Evolutionary conservation across 2,113 vertebrate species (phyloP), one percentile per base, ranked within the genome.

Genomic region (Gasterosteus nipponicus): DNA sequence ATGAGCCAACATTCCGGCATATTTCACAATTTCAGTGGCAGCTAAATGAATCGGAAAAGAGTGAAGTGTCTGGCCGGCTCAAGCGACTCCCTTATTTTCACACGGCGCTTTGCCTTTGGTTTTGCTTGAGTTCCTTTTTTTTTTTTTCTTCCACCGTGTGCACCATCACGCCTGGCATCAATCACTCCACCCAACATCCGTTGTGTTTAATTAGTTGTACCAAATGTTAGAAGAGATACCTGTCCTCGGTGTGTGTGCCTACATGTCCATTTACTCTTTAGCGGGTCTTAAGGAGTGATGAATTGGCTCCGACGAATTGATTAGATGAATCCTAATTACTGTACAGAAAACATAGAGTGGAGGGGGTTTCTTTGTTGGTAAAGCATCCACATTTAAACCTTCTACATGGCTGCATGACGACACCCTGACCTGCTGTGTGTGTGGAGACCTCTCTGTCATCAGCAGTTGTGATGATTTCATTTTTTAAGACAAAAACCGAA

Each of bases 191-290:
- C 84, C 86, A 84, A 82, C 78, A 80, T 72, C 69, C 67, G 56
- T 54, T 83, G 60, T 81, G 62, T 91, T 87, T 88, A 90, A 91
- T 92, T 93, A 93, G 91, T 88, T 89, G 81, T 82, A 85, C 79
- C 77, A 78, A 81, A 86, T 86, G 77, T 85, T 89, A 80, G 63
- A 86, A 79, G 61, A 75, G 86, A 85, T 88, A 90, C 87, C 84
- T 92, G 82, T 89, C 86, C 77, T 74, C 72, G 14, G 67, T 76
- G 70, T 78, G 74, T 78, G 81, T 76, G 83, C 82, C 80, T 85
- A 88, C 82, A 77, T 87, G 84, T 88, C 89, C 88, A 82, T 84
- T 89, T 78, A 71, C 68, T 85, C 83, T 85, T 89, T 82, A 84
- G 77, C 82, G 49, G 84, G 85, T 91, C 86, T 83, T 67, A 54